These are phyloP conservation scores for Pogonomyrmex californicus DNA, from an alignment of 1,140 invertebrate species.

Conservation along the genomic window DNA sequence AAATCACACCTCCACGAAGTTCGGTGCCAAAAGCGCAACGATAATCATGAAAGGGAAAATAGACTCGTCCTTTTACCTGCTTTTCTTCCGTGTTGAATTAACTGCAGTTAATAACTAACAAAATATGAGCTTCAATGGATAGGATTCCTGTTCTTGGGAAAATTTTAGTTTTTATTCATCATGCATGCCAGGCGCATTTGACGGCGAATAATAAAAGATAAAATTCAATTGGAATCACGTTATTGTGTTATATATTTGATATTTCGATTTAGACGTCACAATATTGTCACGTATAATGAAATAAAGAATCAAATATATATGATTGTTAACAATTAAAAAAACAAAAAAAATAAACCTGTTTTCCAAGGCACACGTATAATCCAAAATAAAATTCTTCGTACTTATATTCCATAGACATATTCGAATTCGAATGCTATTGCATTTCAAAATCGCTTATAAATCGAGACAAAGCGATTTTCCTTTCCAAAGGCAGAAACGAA, in stretches of 20 bases:
- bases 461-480: background rate
- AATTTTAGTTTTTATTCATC: background rate
- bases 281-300: background rate
- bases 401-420: background rate
- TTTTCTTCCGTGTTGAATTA: background rate
- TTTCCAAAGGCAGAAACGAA: background rate
- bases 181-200: background rate
- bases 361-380: background rate
- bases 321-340: background rate
- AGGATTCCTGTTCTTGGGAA: background rate
- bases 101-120: background rate
- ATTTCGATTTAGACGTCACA: background rate
- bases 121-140: background rate
- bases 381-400: background rate
- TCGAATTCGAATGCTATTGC: background rate
- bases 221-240: background rate
- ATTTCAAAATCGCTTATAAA: background rate
- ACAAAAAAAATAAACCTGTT: background rate
- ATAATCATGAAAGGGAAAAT: background rate
- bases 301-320: background rate
- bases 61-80: background rate
- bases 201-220: background rate
- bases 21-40: background rate
- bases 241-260: background rate
- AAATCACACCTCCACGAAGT: conserved; percentile 23